Conservation (phyloP, 2,113 vertebrate genomes). For the Gopherus flavomarginatus region DNA sequence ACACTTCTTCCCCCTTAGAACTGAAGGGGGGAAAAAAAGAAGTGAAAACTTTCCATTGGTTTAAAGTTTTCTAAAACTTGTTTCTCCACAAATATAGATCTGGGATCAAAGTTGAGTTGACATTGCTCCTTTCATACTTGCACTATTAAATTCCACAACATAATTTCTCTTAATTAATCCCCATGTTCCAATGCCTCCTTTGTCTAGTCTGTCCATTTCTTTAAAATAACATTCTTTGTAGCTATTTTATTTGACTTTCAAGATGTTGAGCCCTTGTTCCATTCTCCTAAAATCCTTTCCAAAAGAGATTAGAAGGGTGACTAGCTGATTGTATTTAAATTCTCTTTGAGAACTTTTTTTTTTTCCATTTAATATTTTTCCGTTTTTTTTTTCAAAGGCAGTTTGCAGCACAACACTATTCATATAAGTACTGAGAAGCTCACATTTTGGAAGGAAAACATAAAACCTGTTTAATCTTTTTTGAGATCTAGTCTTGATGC, state of each 20-base stretch:
- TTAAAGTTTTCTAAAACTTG: not conserved
- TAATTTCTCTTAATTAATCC: not conserved
- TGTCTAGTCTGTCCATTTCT: constrained; percentile 24
- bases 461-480: not conserved
- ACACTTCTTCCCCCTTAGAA: not conserved
- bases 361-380: not conserved
- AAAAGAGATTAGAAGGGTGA: constrained; percentile 66
- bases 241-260: constrained; percentile 55
- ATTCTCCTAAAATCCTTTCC: constrained; percentile 40
- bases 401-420: not conserved
- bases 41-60: not conserved
- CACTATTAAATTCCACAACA: constrained; percentile 40
- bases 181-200: constrained; percentile 40
- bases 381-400: constrained; percentile 41
- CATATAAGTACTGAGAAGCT: not conserved
- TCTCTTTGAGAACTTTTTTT: constrained; percentile 68
- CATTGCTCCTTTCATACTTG: constrained; percentile 46
- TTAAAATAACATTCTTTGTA: constrained; percentile 49
- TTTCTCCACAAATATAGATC: not conserved
- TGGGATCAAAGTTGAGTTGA: constrained; percentile 14
- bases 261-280: constrained; percentile 49
- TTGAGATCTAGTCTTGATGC: constrained; percentile 9
- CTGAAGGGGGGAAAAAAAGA: not conserved
- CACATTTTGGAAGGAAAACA: accelerated
- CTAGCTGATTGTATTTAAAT: constrained; percentile 65